Evolutionary conservation across 2,888 invertebrate species (phyloP).

Genomic region (Quadriops clusia): DNA sequence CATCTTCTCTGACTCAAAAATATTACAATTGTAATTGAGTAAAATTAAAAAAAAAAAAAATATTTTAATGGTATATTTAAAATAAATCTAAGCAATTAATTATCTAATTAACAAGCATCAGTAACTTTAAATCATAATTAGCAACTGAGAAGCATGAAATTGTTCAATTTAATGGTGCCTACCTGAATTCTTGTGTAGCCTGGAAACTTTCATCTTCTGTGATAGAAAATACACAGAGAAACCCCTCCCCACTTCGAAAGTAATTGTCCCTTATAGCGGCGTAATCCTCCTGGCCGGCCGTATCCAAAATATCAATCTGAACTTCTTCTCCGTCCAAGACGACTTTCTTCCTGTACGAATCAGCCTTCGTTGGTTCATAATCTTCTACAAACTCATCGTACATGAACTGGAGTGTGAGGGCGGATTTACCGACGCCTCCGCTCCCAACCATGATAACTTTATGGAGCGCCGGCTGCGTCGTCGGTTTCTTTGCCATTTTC

Average conservation of each 20-base stretch:
- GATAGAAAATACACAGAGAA: constrained; percentile 98
- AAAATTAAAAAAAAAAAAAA: no score
- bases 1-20: no score
- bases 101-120: no score
- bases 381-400: constrained; percentile 99
- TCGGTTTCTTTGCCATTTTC: constrained; percentile 76
- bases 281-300: constrained; percentile 98
- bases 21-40: no score
- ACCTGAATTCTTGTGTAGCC: constrained; percentile 97
- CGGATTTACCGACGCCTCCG: constrained; percentile 99
- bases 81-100: no score
- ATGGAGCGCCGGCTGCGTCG: constrained; percentile 76
- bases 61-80: no score
- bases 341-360: constrained; percentile 98
- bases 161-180: no score
- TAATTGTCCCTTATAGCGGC: constrained; percentile 98
- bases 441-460: constrained; percentile 99
- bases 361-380: constrained; percentile 98
- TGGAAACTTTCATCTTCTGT: constrained; percentile 99
- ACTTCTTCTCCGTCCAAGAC: constrained; percentile 97
- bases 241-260: constrained; percentile 99
- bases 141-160: no score
- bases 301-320: constrained; percentile 98
- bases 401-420: constrained; percentile 98
- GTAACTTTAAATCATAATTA: no score